Evolutionary conservation across 1,140 invertebrate species (phyloP).

Genomic region (Drosophila bocki): DNA sequence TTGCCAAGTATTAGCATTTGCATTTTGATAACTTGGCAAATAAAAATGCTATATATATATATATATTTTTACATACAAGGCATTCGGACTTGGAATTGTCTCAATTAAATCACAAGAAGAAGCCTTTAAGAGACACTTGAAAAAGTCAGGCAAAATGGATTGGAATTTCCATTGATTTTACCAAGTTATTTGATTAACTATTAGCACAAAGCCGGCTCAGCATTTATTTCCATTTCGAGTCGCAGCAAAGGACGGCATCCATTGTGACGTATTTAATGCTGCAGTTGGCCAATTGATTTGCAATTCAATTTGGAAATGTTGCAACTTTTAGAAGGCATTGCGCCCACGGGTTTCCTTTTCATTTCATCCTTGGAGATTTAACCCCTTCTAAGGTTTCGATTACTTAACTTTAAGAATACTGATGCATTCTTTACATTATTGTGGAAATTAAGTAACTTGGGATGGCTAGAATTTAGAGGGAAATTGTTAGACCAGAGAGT

Average conservation of each 20-base stretch:
- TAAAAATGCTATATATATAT: neutral
- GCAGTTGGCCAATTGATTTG: conserved; percentile 53
- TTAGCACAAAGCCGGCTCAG: conserved; percentile 30
- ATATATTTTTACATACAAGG: neutral
- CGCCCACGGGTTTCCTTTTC: neutral
- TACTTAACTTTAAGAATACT: neutral
- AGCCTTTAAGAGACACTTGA: neutral
- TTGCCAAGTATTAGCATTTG: neutral
- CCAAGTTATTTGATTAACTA: conserved; percentile 39
- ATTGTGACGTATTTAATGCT: conserved; percentile 36
- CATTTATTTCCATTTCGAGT: conserved; percentile 28
- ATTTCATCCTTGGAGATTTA: neutral
- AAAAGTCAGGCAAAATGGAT: neutral
- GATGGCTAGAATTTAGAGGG: no score
- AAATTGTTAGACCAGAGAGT: neutral
- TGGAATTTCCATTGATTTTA: conserved; percentile 21
- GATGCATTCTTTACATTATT: conserved; percentile 1
- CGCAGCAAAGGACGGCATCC: neutral
- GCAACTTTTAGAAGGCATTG: conserved; percentile 12
- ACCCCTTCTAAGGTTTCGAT: no score
- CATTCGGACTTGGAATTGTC: neutral
- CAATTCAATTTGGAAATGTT: conserved; percentile 58
- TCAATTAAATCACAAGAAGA: neutral
- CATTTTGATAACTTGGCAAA: neutral
- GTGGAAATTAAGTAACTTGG: neutral